Conservation (phyloP, 64 coral and sea anemone genomes). For the Stichodactyla mertensii region DNA sequence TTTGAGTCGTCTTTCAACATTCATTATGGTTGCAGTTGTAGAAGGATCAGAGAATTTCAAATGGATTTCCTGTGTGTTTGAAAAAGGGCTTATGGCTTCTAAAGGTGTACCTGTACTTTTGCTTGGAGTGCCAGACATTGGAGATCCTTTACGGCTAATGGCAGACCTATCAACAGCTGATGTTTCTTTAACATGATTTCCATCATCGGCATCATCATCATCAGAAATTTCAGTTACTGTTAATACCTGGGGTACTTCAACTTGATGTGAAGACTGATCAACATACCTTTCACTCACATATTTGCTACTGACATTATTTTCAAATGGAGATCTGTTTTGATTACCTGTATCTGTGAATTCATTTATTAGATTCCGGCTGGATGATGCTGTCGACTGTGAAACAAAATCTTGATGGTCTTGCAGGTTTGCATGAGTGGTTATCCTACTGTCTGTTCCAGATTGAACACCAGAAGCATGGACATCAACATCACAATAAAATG, state of each 20-base stretch:
- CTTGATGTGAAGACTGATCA: not conserved
- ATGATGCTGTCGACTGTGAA: not conserved
- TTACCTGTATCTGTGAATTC: not conserved
- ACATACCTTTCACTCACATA: not conserved
- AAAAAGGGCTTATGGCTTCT: constrained; percentile 34
- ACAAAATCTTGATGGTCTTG: not conserved
- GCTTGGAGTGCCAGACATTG: not conserved
- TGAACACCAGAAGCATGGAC: not conserved
- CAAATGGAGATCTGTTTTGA: not conserved
- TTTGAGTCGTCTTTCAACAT: constrained; percentile 73
- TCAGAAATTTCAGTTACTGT: constrained; percentile 23
- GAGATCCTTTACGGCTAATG: not conserved
- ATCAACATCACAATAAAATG: not conserved
- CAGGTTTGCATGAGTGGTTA: not conserved
- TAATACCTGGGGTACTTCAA: not conserved
- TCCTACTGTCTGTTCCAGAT: not conserved
- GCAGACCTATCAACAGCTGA: not conserved
- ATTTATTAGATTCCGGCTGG: not conserved
- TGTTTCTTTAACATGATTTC: not conserved
- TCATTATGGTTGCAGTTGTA: constrained; percentile 61
- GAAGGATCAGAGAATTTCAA: constrained; percentile 58
- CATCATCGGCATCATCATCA: constrained; percentile 9
- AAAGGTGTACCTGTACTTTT: constrained; percentile 10
- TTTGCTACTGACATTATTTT: not conserved
- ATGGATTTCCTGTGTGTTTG: constrained; percentile 41